Evolutionary conservation across 1,140 invertebrate species (phyloP).

Genomic region (Harpegnathos saltator): DNA sequence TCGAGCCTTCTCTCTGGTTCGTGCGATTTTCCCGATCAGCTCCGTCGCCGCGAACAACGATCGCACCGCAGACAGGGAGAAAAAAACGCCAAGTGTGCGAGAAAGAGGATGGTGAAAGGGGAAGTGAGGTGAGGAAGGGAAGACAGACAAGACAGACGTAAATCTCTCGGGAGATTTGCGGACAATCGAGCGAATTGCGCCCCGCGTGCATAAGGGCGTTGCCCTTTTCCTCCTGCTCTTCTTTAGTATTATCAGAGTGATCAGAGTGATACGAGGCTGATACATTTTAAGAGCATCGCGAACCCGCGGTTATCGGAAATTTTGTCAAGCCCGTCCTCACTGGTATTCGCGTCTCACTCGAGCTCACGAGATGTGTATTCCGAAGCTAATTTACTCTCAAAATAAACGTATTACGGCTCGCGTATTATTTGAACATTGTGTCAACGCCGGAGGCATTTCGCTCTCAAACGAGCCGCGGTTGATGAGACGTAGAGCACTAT

Average conservation of each 20-base stretch:
- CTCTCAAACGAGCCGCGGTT: neutral
- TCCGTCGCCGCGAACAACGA: constrained; percentile 47
- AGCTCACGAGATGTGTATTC: constrained; percentile 47
- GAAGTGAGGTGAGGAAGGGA: neutral
- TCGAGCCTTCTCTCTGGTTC: constrained; percentile 30
- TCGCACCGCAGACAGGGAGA: neutral
- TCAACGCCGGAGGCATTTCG: neutral
- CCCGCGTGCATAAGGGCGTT: no score
- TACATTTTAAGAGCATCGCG: constrained; percentile 10
- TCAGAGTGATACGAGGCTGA: constrained; percentile 14
- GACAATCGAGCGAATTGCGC: constrained; percentile 48
- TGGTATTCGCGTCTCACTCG: constrained; percentile 31
- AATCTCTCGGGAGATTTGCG: constrained; percentile 52
- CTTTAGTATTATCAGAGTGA: no score
- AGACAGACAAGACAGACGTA: constrained; percentile 17
- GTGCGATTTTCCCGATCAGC: constrained; percentile 54
- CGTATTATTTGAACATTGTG: constrained; percentile 26
- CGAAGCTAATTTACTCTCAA: constrained; percentile 38
- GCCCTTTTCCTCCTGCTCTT: neutral
- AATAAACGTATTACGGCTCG: constrained; percentile 28
- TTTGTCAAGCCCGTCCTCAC: constrained; percentile 10
- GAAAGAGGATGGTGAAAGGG: neutral
- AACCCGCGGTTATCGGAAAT: constrained; percentile 5
- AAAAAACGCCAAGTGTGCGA: constrained; percentile 3
- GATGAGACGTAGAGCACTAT: constrained; percentile 5